Evolutionary conservation across 1,140 invertebrate species (phyloP), one percentile per base, ranked within the genome.

Genomic region (Myzus persicae): DNA sequence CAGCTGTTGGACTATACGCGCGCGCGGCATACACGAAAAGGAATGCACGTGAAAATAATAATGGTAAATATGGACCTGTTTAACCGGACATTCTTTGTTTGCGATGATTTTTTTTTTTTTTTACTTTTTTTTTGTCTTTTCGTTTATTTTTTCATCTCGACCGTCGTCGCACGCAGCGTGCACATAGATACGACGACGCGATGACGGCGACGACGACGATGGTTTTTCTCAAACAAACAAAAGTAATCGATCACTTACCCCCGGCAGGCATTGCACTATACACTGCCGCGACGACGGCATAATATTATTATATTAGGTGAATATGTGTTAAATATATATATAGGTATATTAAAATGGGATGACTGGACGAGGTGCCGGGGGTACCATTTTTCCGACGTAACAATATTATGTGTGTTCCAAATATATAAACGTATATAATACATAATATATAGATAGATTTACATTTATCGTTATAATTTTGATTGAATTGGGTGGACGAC

Each of bases 71-170:
- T 90, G 51, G 90, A 91, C 90, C 59, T 42, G 90, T 91, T 67
- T 91, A 67, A 91, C 90, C 90, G 90, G 90, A 91, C 90, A 76
- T 91, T 76, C 90, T 91, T 91, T 91, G 90, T 91, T 91, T n/a
- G 54, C 38, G 40, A 76, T 42, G 59, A 31, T 87, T 87, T 87
- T 87, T 85, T n/a, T n/a, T n/a, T n/a, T n/a, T n/a, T n/a, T n/a
- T n/a, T n/a, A n/a, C n/a, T n/a, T n/a, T 82, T 40, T 84, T 31
- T 87, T 87, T 88, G 24, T 88, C 38, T 88, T 46, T n/a, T 88
- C 31, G 40, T 46, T 88, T 46, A n/a, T 88, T 88, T 88, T 88
- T 46, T 88, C 44, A 46, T 46, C 44, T 14, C 59, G 14, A n/a
- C 31, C 42, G 26, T 87, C 82, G 40, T 48, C 20, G 42, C 59